Evolutionary conservation across 2,113 vertebrate genomes (phyloP), one percentile per base, ranked within the genome.

Genomic region (Anthoscopus minutus): DNA sequence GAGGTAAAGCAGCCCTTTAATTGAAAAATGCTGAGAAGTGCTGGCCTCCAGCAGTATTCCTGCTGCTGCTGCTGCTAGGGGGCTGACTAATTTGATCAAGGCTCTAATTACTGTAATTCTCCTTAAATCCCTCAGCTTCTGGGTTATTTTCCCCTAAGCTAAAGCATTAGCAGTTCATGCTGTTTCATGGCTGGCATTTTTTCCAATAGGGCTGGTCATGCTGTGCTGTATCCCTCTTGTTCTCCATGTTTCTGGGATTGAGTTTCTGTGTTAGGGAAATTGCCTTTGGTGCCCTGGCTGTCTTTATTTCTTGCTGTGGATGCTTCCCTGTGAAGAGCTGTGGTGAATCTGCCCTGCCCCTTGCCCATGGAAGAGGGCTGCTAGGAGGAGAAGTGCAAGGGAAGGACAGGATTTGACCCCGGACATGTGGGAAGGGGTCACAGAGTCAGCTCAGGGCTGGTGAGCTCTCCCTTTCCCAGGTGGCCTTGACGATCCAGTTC

Each of bases 31-130:
- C 69, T 88, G 88, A 76, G 58, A 73, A 94, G 50, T 69, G 33
- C 53, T 95, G 79, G 71, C 86, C 79, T 95, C 74, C 42, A 89
- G 87, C 53, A 91, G 35, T 88, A 86, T 92, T 80, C 66, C 74
- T 81, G 27, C 72, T 83, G 45, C 60, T 64, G 58, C 94, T 60
- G 56, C 94, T 78, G 53, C 77, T 89, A 69, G 62, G 78, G 70
- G 38, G 33, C 69, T 92, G 70, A 71, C 72, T 93, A 92, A 93
- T 92, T 89, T 87, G 71, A 89, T 92, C 71, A 87, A 61, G 54
- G 62, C 47, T 76, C 81, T 94, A 92, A 96, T 95, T 94, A 82
- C 74, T 95, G 22, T 93, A 94, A 95, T 92, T 90, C 85, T 89
- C 60, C 35, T 80, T 64, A 94, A 96, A 92, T 94, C 89, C 76